Evolutionary conservation across 2,797 vertebrate genomes (phyloP), one percentile per base, ranked within the genome.

Genomic region (Mionectes olivaceus): DNA sequence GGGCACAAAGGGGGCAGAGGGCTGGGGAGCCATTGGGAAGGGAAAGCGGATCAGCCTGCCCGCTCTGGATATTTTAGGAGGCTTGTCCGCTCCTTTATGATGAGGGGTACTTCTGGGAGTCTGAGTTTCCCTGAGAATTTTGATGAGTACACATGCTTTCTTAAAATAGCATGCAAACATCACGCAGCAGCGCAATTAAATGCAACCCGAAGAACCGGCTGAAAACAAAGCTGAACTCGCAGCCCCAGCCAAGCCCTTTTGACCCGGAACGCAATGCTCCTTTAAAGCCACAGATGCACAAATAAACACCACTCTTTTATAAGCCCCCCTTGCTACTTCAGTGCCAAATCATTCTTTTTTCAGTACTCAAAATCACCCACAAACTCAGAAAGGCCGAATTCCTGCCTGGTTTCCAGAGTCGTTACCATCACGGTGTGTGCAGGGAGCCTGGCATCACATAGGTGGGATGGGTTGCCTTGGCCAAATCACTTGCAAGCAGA

Each of bases 81-180:
- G 60, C 17, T 91, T 55, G 47, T 23, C 44, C 0, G 0, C 18
- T 55, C n/a, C 27, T 80, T 47, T 52, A 78, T 8, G 0, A 23
- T 13, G 7, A 80, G 53, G n/a, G n/a, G 19, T 15, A 3, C 77
- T 94, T 93, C 75, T 84, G 64, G 89, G 87, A 95, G 90, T 50
- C 74, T n/a, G 32, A 5, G 65, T 22, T 80, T 83, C 87, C 61
- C 83, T 49, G 80, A 59, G 74, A 80, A 74, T 64, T 87, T 55
- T 85, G 91, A 83, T 80, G 89, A 96, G 86, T 41, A 47, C 57
- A 47, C 39, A n/a, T 1, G 1, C 44, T 87, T 75, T 52, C 92
- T 73, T 93, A 89, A 89, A 96, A 94, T 89, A 96, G 81, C 86
- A 47, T 1, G 46, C 56, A 93, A 91, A 68, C 56, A 46, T 81